A percentile compares a stretch with the other conserved stretches of the same genome.
These are phyloP conservation scores for Maconellicoccus hirsutus DNA, from an alignment of 1,140 invertebrate species.

Conservation along the genomic window DNA sequence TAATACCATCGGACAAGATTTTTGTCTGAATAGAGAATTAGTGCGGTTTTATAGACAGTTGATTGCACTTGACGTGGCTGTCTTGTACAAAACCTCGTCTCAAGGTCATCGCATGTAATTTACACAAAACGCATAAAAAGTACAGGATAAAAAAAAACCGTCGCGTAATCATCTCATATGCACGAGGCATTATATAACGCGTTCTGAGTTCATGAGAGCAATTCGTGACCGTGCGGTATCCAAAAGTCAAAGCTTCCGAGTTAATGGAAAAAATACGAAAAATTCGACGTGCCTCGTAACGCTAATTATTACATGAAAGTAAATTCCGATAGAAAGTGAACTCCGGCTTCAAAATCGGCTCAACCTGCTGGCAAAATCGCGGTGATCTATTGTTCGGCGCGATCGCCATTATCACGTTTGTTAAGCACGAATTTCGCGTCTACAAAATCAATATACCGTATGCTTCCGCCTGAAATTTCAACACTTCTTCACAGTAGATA, in stretches of 20 bases:
- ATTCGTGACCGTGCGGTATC: background rate
- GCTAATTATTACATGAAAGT: background rate
- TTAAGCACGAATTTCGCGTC: background rate
- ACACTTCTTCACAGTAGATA: background rate
- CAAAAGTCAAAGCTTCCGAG: background rate
- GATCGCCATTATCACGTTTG: background rate
- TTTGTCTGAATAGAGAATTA: background rate
- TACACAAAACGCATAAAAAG: slow-evolving; percentile 1
- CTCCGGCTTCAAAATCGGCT: background rate
- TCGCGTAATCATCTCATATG: background rate
- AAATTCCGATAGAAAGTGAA: background rate
- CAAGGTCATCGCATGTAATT: background rate
- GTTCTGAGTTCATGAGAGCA: background rate
- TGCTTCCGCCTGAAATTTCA: background rate
- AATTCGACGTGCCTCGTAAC: background rate
- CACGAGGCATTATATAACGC: background rate
- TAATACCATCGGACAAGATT: background rate
- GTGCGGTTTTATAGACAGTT: background rate
- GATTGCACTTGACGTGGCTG: background rate
- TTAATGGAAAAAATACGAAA: background rate
- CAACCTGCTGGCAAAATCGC: background rate
- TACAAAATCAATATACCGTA: background rate
- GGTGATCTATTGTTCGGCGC: background rate
- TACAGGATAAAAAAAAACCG: background rate
- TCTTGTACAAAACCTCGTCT: background rate